A percentile compares a stretch with the other conserved stretches of the same genome.
These are phyloP conservation scores for Characodon lateralis DNA, from an alignment of 2,797 vertebrate genomes.

Conservation along the genomic window DNA sequence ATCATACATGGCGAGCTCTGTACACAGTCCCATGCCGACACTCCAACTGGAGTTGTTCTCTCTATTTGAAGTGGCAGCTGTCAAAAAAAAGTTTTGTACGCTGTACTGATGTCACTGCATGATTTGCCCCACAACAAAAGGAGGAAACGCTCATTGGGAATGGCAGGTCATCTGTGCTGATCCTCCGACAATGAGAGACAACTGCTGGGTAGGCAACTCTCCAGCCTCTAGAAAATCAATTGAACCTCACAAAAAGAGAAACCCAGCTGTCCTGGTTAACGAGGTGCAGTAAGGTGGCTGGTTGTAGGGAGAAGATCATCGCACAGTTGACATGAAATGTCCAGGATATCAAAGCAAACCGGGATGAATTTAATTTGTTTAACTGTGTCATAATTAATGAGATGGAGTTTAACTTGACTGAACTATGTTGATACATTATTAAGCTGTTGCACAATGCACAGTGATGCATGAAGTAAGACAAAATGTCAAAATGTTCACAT, in stretches of 20 bases:
- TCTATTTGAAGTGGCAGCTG: slow-evolving; percentile 66
- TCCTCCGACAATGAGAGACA: slow-evolving; percentile 61
- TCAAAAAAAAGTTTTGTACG: slow-evolving; percentile 57
- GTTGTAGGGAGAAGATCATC: slow-evolving; percentile 16
- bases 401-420: background rate
- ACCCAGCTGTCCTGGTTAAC: slow-evolving; percentile 64
- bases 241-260: slow-evolving; percentile 55
- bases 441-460: background rate
- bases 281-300: slow-evolving; percentile 19
- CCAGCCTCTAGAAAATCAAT: slow-evolving; percentile 63
- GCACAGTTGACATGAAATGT: slow-evolving; percentile 28
- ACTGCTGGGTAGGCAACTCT: slow-evolving; percentile 68
- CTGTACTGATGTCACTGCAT: slow-evolving; percentile 47
- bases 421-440: background rate
- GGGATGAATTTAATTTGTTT: background rate
- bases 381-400: background rate
- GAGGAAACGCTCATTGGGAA: slow-evolving; percentile 46
- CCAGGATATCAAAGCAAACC: slow-evolving; percentile 6
- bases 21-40: slow-evolving; percentile 52
- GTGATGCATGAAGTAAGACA: background rate
- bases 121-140: slow-evolving; percentile 42
- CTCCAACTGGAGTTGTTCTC: slow-evolving; percentile 25
- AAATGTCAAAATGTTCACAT: background rate
- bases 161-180: slow-evolving; percentile 67
- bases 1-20: slow-evolving; percentile 23